Percentiles rank a stretch among this genome's conserved stretches.
These are phyloP conservation scores for Acrocephalus scirpaceus DNA, from an alignment of 2,797 vertebrate species.

Conservation along the genomic window DNA sequence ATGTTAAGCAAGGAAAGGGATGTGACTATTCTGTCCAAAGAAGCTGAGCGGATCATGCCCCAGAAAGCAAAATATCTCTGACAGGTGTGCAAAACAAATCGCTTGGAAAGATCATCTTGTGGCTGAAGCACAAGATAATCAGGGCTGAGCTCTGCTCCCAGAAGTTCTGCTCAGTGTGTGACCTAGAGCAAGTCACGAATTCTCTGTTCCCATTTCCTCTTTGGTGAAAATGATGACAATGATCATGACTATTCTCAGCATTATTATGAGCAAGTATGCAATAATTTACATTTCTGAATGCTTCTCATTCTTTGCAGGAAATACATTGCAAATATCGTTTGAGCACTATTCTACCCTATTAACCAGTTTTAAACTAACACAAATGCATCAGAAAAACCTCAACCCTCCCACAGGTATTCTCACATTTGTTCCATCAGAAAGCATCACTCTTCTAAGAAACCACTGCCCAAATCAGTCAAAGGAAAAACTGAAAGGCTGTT, in stretches of 20 bases:
- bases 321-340: not conserved
- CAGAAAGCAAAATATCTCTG: not conserved
- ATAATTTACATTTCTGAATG: not conserved
- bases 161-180: conserved; percentile 1
- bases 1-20: not conserved
- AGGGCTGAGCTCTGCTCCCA: not conserved
- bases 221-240: conserved; percentile 22
- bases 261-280: not conserved
- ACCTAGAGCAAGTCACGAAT: conserved; percentile 52
- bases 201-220: conserved; percentile 48
- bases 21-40: not conserved
- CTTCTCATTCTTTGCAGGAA: not conserved
- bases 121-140: conserved; percentile 31
- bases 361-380: not conserved
- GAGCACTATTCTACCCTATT: not conserved
- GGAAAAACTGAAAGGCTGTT: not conserved
- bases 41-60: not conserved
- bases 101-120: not conserved
- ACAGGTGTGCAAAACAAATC: not conserved
- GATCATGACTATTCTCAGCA: not conserved
- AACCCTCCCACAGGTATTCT: not conserved
- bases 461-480: not conserved
- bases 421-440: not conserved
- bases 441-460: not conserved
- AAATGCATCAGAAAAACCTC: not conserved